Conservation (phyloP, 2,797 vertebrate genomes). For the Chanos chanos region DNA sequence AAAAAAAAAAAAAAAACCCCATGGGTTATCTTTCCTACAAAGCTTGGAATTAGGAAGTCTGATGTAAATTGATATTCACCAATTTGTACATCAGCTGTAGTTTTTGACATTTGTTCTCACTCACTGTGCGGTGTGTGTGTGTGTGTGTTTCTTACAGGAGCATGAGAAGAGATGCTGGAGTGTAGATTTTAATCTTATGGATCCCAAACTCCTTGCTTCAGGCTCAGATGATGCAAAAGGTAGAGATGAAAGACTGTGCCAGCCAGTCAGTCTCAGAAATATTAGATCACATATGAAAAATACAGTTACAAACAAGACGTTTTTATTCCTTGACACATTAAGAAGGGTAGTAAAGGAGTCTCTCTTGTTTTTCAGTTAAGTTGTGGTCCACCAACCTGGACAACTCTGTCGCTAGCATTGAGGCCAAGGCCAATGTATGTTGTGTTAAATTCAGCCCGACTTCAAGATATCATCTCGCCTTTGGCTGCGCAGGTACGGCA, state of each 20-base stretch:
- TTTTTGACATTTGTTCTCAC: background rate
- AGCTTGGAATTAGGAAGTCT: too few relatives aligned
- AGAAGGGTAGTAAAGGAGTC: background rate
- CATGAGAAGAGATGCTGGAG: constrained; percentile 99
- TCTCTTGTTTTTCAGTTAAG: constrained; percentile 77
- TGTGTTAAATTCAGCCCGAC: constrained; percentile 99
- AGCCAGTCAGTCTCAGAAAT: background rate
- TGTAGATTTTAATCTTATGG: constrained; percentile 99
- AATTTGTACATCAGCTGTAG: background rate
- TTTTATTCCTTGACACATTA: background rate
- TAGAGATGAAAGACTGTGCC: constrained; percentile 45
- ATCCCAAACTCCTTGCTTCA: constrained; percentile 96
- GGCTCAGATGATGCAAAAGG: constrained; percentile 99
- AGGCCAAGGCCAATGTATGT: constrained; percentile 97
- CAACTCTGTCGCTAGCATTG: constrained; percentile 97
- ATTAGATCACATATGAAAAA: too few relatives aligned
- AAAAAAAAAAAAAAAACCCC: too few relatives aligned
- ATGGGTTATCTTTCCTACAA: too few relatives aligned
- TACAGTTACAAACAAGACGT: too few relatives aligned
- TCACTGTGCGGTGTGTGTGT: background rate
- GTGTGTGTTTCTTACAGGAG: constrained; percentile 71
- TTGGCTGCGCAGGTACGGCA: constrained; percentile 91
- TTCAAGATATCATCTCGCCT: constrained; percentile 96
- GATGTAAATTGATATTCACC: too few relatives aligned
- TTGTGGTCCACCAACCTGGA: constrained; percentile 98